Percentiles rank a stretch among this genome's conserved stretches.
Conservation (phyloP, 1,140 invertebrate genomes). For the Danaus melanippus region DNA sequence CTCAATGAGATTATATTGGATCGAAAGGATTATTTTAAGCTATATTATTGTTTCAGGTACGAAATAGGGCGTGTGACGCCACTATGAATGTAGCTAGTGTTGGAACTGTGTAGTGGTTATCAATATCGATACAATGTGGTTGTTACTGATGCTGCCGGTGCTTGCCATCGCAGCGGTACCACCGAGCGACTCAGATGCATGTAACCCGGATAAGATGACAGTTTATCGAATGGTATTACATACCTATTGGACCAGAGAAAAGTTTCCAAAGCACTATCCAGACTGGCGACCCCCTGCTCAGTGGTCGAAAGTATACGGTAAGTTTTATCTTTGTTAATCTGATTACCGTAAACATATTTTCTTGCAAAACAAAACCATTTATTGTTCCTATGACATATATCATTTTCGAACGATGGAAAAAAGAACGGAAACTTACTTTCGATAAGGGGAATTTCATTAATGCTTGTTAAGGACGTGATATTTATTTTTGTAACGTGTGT, state of each 20-base stretch:
- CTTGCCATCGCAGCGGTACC: conserved; percentile 31
- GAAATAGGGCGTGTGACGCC: conserved; percentile 14
- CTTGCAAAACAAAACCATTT: too few species aligned
- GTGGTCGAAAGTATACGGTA: conserved; percentile 92
- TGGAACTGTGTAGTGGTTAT: conserved; percentile 30
- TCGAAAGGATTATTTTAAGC: too few species aligned
- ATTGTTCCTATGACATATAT: too few species aligned
- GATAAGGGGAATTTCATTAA: too few species aligned
- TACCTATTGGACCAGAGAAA: conserved; percentile 91
- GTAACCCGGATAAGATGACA: conserved; percentile 76
- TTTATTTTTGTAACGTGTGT: too few species aligned
- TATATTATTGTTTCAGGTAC: conserved; percentile 43
- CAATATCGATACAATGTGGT: conserved; percentile 46
- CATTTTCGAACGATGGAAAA: too few species aligned
- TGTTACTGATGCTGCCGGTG: conserved; percentile 37
- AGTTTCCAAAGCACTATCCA: conserved; percentile 93
- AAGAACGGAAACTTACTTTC: too few species aligned
- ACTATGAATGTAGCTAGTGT: conserved; percentile 32
- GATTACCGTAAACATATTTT: too few species aligned
- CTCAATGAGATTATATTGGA: too few species aligned
- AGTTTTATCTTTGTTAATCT: conserved; percentile 53
- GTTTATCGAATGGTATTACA: conserved; percentile 89
- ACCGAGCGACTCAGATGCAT: conserved; percentile 46
- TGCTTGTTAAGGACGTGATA: too few species aligned
- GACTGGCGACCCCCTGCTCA: conserved; percentile 92